Conservation (phyloP, 2,113 vertebrate species). For the Melanerpes aurifrons region DNA sequence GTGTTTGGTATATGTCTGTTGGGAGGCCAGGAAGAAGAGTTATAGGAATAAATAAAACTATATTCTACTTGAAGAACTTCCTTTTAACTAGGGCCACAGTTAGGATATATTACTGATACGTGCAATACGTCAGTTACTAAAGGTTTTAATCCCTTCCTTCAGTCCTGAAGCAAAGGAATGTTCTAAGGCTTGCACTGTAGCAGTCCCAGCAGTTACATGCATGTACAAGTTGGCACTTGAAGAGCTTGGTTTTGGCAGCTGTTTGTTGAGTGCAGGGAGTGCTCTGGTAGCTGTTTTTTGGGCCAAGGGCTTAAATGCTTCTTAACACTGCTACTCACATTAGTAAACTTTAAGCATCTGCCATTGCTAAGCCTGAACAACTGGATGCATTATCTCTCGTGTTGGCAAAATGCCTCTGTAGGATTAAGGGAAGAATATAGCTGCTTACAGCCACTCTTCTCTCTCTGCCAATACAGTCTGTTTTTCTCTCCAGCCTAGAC, state of each 20-base stretch:
- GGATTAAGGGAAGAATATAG: background rate
- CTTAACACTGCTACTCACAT: background rate
- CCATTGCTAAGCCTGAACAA: background rate
- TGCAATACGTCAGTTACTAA: background rate
- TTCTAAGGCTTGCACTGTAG: background rate
- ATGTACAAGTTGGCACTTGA: background rate
- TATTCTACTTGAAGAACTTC: background rate
- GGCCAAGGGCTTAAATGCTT: background rate
- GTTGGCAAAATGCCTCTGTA: background rate
- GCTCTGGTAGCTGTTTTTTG: background rate
- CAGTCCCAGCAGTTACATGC: background rate
- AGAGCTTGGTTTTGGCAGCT: background rate
- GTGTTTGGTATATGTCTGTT: rapidly evolving
- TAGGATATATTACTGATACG: background rate
- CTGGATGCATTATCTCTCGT: background rate
- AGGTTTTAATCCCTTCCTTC: background rate
- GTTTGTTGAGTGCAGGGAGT: background rate
- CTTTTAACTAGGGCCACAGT: background rate
- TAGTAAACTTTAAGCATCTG: background rate
- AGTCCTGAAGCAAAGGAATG: background rate
- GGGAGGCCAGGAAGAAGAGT: background rate
- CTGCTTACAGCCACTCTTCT: background rate
- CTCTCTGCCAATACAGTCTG: background rate
- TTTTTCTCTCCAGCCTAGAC: background rate
- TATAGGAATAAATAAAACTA: background rate